Evolutionary conservation across 2,113 vertebrate genomes (phyloP), one percentile per base, ranked within the genome.

Genomic region (Bombycilla garrulus): DNA sequence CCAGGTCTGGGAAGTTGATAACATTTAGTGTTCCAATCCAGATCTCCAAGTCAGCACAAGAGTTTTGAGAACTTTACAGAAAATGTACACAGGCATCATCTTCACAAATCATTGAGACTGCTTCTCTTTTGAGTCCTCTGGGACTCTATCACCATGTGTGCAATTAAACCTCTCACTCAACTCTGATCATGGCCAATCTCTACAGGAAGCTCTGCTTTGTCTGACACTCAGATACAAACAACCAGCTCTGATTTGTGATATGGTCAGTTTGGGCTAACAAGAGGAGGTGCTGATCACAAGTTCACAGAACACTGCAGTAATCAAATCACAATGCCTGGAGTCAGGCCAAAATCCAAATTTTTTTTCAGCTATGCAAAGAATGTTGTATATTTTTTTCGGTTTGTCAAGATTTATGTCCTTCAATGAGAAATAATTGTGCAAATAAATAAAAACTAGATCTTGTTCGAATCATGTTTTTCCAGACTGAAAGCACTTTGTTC

Each of bases 331-430:
- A 50, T 47, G 65, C 33, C 60, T 95, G 84, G 56, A 87, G 45
- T 23, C 60, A 67, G 76, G 50, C 58, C 92, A 92, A 87, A 80
- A 71, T 26, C 47, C 66, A 86, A 88, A 86, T 91, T 92, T 56
- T 81, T 81, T 71, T 61, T 64, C 56, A 93, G 42, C 62, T 83
- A 81, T 65, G 79, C 62, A 67, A 78, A 88, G 71, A 94, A 95
- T 83, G 57, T 40, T 92, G 91, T 88, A 17, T 92, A 70, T 97
- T 95, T 95, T 95, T 95, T 88, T 74, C 81, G 92, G 48, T 89
- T 61, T 73, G 35, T 78, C 64, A 76, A 72, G 86, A 86, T 67
- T 86, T 71, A 93, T 26, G 61, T 57, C 38, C 57, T 81, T 67
- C 85, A 80, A 20, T 24, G 51, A 83, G 38, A 94, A 93, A 79